Evolutionary conservation across 92 coral and sea anemone genomes (phyloP).

Genomic region (Epizoanthus scotinus): DNA sequence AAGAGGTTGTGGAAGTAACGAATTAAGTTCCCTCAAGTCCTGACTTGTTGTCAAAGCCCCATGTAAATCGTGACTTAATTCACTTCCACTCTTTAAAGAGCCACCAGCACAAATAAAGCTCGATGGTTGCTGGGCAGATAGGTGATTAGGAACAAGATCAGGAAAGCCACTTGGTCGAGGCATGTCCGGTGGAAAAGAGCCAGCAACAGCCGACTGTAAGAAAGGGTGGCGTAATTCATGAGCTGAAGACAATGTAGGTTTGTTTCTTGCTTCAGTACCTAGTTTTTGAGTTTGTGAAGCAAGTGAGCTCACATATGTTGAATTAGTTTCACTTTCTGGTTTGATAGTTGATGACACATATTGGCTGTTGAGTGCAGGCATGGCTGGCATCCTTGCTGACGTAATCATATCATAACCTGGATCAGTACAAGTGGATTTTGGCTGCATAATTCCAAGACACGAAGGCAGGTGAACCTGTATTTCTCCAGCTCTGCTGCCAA

Average conservation of each 20-base stretch:
- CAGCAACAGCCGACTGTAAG: neutral
- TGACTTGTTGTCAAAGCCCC: neutral
- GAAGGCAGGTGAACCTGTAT: neutral
- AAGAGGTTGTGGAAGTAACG: neutral
- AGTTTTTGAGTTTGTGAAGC: neutral
- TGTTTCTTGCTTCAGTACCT: neutral
- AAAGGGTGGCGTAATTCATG: neutral
- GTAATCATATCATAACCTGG: neutral
- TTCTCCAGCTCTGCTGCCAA: neutral
- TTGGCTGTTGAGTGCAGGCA: neutral
- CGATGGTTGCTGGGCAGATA: neutral
- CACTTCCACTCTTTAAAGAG: neutral
- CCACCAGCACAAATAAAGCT: neutral
- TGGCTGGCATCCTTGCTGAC: neutral
- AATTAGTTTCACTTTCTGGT: neutral
- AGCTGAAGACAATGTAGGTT: neutral
- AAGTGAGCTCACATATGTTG: neutral
- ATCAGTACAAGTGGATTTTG: neutral
- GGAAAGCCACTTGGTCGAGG: constrained; percentile 2
- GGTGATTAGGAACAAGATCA: constrained; percentile 7
- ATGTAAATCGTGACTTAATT: no score
- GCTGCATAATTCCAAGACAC: constrained; percentile 21
- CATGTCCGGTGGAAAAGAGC: neutral
- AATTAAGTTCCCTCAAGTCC: neutral
- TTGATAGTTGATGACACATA: neutral